phyloP scores from a whole-genome alignment of 2,797 vertebrate species.

The Hephaestus fuliginosus region DNA sequence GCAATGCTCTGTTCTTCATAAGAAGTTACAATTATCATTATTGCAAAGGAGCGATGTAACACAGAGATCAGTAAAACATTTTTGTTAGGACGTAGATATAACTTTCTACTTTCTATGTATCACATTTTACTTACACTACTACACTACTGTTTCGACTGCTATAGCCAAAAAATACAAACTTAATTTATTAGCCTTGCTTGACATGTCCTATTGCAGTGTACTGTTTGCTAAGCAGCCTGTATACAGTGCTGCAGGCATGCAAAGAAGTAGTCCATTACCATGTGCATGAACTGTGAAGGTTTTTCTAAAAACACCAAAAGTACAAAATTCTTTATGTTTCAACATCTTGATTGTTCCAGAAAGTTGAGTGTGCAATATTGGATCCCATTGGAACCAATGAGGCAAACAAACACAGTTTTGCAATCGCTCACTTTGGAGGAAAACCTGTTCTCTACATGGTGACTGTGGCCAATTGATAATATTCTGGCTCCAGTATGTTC shows the following conservation, averaged over 20 bases:
- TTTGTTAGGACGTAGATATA: neutral
- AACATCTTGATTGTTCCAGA: neutral
- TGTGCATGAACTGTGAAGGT: neutral
- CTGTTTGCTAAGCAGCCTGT: neutral
- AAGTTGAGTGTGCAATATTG: neutral
- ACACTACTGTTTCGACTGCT: neutral
- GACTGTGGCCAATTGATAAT: slow-evolving; percentile 5
- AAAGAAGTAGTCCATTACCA: neutral
- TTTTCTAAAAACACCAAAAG: neutral
- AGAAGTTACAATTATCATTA: neutral
- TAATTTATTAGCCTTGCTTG: neutral
- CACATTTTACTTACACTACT: neutral
- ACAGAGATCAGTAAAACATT: neutral
- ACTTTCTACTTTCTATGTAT: neutral
- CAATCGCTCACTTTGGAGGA: neutral
- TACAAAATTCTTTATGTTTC: neutral
- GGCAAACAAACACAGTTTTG: slow-evolving; percentile 2
- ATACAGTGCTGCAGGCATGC: neutral
- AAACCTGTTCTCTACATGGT: neutral
- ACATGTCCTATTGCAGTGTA: neutral
- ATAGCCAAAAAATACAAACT: neutral
- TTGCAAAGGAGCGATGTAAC: neutral
- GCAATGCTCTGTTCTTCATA: neutral
- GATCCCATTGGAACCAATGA: neutral
- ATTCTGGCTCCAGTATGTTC: neutral